Evolutionary conservation across 2,888 invertebrate species (phyloP), one percentile per base, ranked within the genome.

Genomic region (Iphiclides podalirius): DNA sequence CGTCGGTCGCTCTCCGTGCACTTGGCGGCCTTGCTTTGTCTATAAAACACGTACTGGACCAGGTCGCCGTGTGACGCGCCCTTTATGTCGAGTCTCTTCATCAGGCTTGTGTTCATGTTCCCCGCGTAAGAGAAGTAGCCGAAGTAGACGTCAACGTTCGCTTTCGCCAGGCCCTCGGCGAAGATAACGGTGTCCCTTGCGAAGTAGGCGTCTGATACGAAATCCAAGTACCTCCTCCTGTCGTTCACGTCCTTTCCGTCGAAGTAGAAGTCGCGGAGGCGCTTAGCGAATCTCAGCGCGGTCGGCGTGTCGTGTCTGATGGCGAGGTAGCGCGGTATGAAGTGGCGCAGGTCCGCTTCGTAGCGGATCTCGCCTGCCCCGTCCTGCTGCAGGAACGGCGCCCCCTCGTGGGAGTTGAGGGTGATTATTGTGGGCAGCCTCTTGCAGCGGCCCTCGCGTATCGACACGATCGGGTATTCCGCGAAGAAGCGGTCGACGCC

Each of bases 21-120:
- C 40, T 66, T 63, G 0, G 64, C 58, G 1, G 69, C 71, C 53
- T 86, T 86, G 23, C 47, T 70, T 12, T 71, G 60, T 14, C 70
- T 81, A 53, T 79, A 85, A 52, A 87, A 86, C 35, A 76, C 63
- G 28, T 87, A 87, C 13, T 79, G 82, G 0, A 83, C 63, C 17
- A 81, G 63, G 52, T 88, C 88, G 0, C 85, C 82, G 28, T 88
- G 88, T 0, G 76, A 62, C 0, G 86, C 75, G 0, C 88, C 87
- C 41, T 70, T 60, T 0, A 81, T 9, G 0, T 72, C 75, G 2
- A 86, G 61, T 11, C 53, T 66, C 38, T 67, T 70, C 79, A 85
- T 79, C 0, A 66, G 56, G 8, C 75, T 68, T 0, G 79, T 80
- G 51, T 79, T 75, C 66, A 87, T 57, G 48, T 72, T 74, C 0